Evolutionary conservation across 2,888 invertebrate genomes (phyloP).

Genomic region (Limnephilus auricula): DNA sequence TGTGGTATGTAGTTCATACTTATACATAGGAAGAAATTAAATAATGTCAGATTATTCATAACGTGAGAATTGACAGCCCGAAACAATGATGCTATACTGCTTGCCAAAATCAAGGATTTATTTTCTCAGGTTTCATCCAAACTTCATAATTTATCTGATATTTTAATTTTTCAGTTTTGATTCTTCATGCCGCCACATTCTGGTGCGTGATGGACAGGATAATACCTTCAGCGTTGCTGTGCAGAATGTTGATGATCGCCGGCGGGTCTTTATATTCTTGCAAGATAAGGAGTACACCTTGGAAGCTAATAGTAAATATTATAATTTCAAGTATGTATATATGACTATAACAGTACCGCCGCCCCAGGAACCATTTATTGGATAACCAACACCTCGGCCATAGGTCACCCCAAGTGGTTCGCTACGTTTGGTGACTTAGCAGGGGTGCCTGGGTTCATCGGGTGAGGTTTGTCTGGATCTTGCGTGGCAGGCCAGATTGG

Average conservation of each 20-base stretch:
- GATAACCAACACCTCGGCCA: too few species aligned
- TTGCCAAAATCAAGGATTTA: too few species aligned
- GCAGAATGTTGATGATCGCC: slow-evolving; percentile 74
- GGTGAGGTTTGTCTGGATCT: too few species aligned
- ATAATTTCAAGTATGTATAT: background rate
- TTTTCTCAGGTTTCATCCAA: background rate
- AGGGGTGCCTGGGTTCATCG: too few species aligned
- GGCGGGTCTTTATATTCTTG: slow-evolving; percentile 81
- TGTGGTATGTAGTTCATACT: background rate
- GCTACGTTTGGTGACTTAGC: too few species aligned
- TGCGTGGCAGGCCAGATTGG: too few species aligned
- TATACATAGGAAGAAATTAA: background rate
- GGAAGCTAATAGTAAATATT: slow-evolving; percentile 72
- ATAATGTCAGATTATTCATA: background rate
- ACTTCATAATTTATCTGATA: slow-evolving; percentile 14
- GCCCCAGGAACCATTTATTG: too few species aligned
- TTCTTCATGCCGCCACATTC: slow-evolving; percentile 86
- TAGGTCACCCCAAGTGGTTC: too few species aligned
- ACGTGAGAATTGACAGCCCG: too few species aligned
- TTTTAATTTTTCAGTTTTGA: slow-evolving; percentile 79
- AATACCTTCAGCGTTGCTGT: slow-evolving; percentile 85
- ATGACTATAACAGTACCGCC: too few species aligned
- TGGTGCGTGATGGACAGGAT: slow-evolving; percentile 84
- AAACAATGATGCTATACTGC: too few species aligned
- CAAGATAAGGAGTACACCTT: slow-evolving; percentile 84